Conservation (phyloP, 2,113 vertebrate genomes). For the Spermophilus dauricus region DNA sequence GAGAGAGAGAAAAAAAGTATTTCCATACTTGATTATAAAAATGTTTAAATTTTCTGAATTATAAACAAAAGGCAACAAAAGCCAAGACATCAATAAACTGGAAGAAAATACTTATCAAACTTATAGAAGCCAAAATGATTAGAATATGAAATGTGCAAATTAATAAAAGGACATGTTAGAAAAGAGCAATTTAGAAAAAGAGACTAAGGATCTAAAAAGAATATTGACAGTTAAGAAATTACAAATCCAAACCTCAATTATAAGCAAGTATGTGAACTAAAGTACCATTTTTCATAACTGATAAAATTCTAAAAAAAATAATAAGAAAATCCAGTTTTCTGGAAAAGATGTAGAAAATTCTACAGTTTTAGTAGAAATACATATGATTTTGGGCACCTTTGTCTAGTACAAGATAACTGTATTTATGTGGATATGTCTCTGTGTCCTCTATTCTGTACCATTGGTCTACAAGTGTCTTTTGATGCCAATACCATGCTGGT, state of each 20-base stretch:
- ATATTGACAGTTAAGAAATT: slow-evolving; percentile 8
- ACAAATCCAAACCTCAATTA: background rate
- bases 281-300: background rate
- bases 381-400: too few relatives aligned
- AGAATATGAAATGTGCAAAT: background rate
- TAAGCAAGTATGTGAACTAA: slow-evolving; percentile 4
- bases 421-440: too few relatives aligned
- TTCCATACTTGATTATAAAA: background rate
- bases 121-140: background rate
- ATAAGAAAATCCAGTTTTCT: background rate
- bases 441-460: too few relatives aligned
- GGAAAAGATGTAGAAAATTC: background rate
- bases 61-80: background rate
- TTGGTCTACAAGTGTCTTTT: too few relatives aligned
- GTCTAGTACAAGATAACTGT: too few relatives aligned
- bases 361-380: background rate
- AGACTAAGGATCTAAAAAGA: background rate
- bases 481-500: too few relatives aligned
- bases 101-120: slow-evolving; percentile 7
- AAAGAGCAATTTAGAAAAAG: slow-evolving; percentile 1
- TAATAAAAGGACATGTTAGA: background rate
- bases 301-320: background rate
- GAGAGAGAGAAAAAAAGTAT: background rate
- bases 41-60: slow-evolving; percentile 37
- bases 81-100: background rate